These are phyloP conservation scores for Eremophila alpestris DNA, from an alignment of 2,797 vertebrate genomes.

Conservation along the genomic window DNA sequence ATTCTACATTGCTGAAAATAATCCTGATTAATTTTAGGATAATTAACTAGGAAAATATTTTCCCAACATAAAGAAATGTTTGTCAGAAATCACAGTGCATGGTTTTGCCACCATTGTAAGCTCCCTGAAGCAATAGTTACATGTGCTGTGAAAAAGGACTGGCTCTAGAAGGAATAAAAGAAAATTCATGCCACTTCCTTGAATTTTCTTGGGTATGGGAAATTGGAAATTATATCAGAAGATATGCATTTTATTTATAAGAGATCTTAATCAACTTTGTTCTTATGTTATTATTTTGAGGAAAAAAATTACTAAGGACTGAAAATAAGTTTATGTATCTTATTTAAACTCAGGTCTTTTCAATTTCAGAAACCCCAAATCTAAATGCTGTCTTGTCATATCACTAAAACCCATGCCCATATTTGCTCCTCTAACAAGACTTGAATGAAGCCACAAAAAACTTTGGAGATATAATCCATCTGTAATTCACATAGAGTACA, in stretches of 20 bases:
- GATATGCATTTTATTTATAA: background rate
- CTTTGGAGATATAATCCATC: background rate
- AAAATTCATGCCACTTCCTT: background rate
- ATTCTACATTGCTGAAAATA: background rate
- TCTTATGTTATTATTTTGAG: background rate
- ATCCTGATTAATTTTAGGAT: background rate
- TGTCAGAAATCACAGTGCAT: background rate
- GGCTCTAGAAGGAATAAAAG: background rate
- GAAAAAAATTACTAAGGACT: background rate
- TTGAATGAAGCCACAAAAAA: background rate
- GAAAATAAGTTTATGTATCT: background rate
- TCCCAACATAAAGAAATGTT: background rate
- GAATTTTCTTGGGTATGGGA: background rate
- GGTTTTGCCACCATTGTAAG: background rate
- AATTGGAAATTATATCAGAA: background rate
- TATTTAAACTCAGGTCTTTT: background rate
- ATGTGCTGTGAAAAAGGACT: background rate
- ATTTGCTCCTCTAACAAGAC: background rate
- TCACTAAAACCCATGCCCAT: background rate
- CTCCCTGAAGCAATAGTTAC: background rate
- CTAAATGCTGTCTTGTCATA: background rate
- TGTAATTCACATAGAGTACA: background rate
- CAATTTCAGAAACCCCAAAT: background rate
- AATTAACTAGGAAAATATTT: background rate
- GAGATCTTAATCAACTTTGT: background rate